Evolutionary conservation across 2,113 vertebrate genomes (phyloP).

Genomic region (Diglossa brunneiventris): DNA sequence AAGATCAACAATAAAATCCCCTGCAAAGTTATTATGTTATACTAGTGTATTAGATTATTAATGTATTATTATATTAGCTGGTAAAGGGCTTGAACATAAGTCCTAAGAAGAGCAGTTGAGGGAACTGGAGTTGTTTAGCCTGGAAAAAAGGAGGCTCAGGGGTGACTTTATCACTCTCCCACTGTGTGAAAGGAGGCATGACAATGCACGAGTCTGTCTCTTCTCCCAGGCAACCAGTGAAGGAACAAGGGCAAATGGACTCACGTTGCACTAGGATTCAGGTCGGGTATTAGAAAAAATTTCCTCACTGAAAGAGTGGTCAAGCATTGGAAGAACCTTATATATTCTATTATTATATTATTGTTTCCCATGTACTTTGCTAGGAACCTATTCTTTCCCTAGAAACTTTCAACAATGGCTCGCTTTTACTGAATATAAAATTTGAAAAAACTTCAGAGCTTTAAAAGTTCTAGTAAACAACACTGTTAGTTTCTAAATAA

Average conservation of each 20-base stretch:
- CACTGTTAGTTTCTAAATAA: neutral
- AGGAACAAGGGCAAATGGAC: neutral
- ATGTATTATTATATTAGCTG: neutral
- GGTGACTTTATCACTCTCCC: neutral
- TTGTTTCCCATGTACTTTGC: neutral
- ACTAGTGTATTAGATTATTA: neutral
- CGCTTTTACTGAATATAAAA: neutral
- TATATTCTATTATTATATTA: neutral
- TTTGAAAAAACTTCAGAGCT: neutral
- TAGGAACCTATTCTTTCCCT: neutral
- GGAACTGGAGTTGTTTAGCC: neutral
- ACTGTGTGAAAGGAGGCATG: neutral
- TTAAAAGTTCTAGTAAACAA: neutral
- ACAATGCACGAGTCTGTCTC: fast-evolving
- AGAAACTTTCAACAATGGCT: neutral
- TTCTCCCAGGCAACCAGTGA: neutral
- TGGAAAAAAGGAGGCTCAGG: neutral
- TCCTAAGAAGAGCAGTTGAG: neutral
- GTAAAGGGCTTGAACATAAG: neutral
- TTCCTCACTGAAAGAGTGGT: neutral
- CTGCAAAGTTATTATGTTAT: neutral
- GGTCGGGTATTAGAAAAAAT: neutral
- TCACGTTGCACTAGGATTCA: neutral
- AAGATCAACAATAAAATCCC: neutral
- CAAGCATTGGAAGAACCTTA: neutral